Evolutionary conservation across 2,113 vertebrate genomes (phyloP).

Genomic region (Donacobius atricapilla): DNA sequence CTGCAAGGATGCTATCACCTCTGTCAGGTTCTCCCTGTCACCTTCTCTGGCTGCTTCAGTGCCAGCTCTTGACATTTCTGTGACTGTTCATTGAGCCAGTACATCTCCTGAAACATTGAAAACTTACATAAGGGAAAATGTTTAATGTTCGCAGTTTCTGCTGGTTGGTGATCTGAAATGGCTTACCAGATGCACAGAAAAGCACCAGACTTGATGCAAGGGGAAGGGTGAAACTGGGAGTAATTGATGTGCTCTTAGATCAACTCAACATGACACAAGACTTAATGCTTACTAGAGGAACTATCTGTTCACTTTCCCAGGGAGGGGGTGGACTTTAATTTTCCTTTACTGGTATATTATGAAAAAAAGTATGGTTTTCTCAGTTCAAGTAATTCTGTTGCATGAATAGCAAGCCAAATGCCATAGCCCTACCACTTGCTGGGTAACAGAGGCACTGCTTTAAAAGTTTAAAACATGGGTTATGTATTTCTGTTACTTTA

Average conservation of each 20-base stretch:
- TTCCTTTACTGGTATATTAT: background rate
- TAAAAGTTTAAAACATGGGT: background rate
- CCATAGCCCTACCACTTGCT: background rate
- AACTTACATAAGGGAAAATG: background rate
- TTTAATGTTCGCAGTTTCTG: background rate
- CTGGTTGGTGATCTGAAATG: background rate
- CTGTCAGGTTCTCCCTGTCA: background rate
- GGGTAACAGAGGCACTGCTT: background rate
- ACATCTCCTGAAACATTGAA: background rate
- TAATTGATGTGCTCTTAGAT: rapidly evolving
- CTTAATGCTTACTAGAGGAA: background rate
- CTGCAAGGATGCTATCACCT: background rate
- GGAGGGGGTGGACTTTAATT: background rate
- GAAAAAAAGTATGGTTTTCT: background rate
- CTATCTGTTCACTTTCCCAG: background rate
- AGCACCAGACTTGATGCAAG: background rate
- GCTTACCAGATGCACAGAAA: background rate
- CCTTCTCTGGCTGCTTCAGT: background rate
- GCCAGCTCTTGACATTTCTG: background rate
- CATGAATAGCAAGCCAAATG: background rate
- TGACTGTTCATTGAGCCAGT: background rate
- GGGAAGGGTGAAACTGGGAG: background rate
- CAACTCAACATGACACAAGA: background rate
- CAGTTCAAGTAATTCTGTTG: background rate
- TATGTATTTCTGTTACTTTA: background rate